A percentile compares a stretch with the other conserved stretches of the same genome.
phyloP scores from a whole-genome alignment of 1,140 invertebrate genomes.

The Homarus americanus region DNA sequence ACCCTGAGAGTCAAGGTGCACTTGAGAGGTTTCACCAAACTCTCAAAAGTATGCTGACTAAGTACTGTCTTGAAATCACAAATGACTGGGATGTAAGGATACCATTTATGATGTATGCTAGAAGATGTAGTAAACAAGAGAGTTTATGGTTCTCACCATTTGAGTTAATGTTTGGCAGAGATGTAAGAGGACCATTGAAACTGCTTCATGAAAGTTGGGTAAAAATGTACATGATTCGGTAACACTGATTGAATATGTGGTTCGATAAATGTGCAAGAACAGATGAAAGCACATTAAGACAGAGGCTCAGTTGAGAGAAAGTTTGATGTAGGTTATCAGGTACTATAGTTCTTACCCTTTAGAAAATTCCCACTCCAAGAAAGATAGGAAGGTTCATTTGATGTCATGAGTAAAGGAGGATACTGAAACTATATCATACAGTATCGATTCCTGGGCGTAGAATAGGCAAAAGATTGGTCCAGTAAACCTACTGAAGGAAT shows the following conservation, averaged over 20 bases:
- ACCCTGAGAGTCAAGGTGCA: too few relatives aligned
- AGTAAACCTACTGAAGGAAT: not conserved
- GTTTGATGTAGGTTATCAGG: constrained; percentile 25
- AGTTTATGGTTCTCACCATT: constrained; percentile 17
- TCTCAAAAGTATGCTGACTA: constrained; percentile 15
- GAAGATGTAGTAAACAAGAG: constrained; percentile 24
- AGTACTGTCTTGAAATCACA: constrained; percentile 23
- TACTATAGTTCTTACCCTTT: constrained; percentile 9
- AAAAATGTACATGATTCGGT: not conserved
- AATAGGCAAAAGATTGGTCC: not conserved
- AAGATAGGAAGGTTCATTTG: not conserved
- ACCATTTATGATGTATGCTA: constrained; percentile 16
- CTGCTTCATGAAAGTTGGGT: constrained; percentile 18
- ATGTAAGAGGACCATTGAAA: constrained; percentile 29
- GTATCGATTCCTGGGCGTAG: not conserved
- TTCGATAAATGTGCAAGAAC: not conserved
- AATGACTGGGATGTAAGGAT: constrained; percentile 40
- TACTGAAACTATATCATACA: not conserved
- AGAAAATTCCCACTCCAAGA: constrained; percentile 23
- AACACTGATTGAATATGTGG: constrained; percentile 7
- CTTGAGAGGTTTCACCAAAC: too few relatives aligned
- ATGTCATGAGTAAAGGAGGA: not conserved
- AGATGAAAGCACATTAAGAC: constrained; percentile 25
- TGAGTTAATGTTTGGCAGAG: constrained; percentile 40
- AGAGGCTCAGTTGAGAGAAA: not conserved